Evolutionary conservation across 1,140 invertebrate species (phyloP), one percentile per base, ranked within the genome.

Genomic region (Cecropterus lyciades): DNA sequence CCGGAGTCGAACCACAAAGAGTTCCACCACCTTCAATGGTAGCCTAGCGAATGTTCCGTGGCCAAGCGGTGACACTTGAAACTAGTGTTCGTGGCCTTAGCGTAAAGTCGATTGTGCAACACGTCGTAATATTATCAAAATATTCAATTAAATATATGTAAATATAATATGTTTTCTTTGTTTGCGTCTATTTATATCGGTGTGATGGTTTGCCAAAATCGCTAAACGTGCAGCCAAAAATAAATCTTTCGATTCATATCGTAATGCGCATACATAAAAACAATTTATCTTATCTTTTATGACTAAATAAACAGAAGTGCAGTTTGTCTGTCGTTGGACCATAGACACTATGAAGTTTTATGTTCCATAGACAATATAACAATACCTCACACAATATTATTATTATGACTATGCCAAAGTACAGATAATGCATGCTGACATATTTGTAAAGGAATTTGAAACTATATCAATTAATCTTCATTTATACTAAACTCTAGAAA

Each of bases 151-250:
- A 6, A 14, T 51, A 30, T 13, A 14, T 51, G 14, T 13, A 51
- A 27, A 1, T 8, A 24, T 7, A 13, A 52, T 8, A 33, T 52
- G 27, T 33, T 52, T 15, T 24, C 27, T 57, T 57, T 57, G 42
- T 57, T 57, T 57, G 46, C 55, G 17, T 57, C 37, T 57, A 57
- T 57, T 30, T 24, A 45, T 57, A 57, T 16, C 11, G 27, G 10
- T 7, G 55, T 6, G 20, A 27, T 9, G 2, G 42, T 57, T 6
- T 57, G 55, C 55, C 55, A 57, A 57, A 45, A 46, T 45, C 13
- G 24, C 17, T 15, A 57, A 57, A 57, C 55, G 55, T 57, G 55
- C 6, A 30, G 30, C 20, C 55, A 57, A 46, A 57, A 57, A 57
- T 57, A 56, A 24, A 56, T 42, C 16, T 20, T 24, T 7, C 11